Evolutionary conservation across 2,888 invertebrate species (phyloP), one percentile per base, ranked within the genome.

Genomic region (Caradrina kadenii): DNA sequence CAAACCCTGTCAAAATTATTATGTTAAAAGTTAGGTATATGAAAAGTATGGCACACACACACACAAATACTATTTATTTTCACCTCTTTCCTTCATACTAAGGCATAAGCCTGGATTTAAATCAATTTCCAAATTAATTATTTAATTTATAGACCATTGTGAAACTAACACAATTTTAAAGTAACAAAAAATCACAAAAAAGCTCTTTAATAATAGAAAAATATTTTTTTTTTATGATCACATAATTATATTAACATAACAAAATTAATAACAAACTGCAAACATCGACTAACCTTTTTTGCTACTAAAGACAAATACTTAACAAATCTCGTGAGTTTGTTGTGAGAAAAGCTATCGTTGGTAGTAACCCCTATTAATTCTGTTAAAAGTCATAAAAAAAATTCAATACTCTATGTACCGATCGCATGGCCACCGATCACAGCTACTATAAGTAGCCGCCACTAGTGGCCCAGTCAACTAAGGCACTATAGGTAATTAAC

Each of bases 1-100:
- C 76, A 69, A 81, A 88, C 86, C 85, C 87, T 87, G 87, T 84
- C 72, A 67, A 72, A 74, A 80, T 74, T 73, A 77, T 76, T 77
- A 81, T 64, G 66, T 71, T 73, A 79, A 79, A 62, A 81, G 22
- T 49, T 52, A 35, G 17, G 22, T 42, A 15, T 15, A 56, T 64
- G 35, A 68, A 76, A 73, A 39, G 26, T 81, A 85, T 84, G 84
- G 83, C 84, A 84, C 84, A 72, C 73, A 79, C 69, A 63, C 42
- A 69, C 49, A 79, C 58, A 26, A 35, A 17, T 17, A 17, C 5
- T 15, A 17, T 45, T 15, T 26, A 26, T 26, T 45, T 45, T 42
- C 42, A 15, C 42, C 2, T 15, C 13, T 42, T 42, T 13, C 1
- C 42, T 15, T 13, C 26, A 26, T 26, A 26, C 26, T 26, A 13